Base-by-base conservation (phyloP, 1,140 invertebrate species). In the Alviniconcha marisindica region DNA sequence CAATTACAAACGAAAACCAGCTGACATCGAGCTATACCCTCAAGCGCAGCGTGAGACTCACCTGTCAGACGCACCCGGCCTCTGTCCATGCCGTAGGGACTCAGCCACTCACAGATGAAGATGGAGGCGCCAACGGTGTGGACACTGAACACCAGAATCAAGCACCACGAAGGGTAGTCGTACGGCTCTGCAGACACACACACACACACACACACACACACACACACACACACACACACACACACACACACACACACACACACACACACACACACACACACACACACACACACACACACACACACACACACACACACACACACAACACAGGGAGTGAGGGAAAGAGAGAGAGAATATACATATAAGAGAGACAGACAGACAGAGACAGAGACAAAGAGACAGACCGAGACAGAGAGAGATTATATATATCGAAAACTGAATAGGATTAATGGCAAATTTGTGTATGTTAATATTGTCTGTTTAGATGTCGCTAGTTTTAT, bases 111-210 rank as follows among this genome's bases (percentile, higher is more conserved):
- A 93, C 99, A 99, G 28, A 99, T 94, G 91, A 99, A 99, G 91
- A 99, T 99, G 86, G 97, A 97, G 88, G 99, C 96, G 0, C 98
- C 98, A 1, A 98, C 97, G 0, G 97, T 97, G 93, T 99, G 99
- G 88, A 99, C 99, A 38, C 98, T 98, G n/a, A 99, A 97, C 73
- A 99, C 96, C 33, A 98, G 96, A 48, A 99, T 97, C 89, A 99
- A 94, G 95, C 99, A 97, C 99, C 99, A 99, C 0, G 98, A 99
- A 0, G 97, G 96, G 10, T 97, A 98, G 93, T 99, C 98, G 92
- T 99, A 99, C 0, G 99, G 99, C 93, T 99, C 98, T 97, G 94
- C 94, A 80, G 7, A 78, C 31, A 78, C 4, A 38, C 42, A 3
- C n/a, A 51, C 94, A 85, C 74, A n/a, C n/a, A n/a, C n/a, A n/a